Evolutionary conservation across 2,113 vertebrate species (phyloP).

Genomic region (Prietella phreatophila): DNA sequence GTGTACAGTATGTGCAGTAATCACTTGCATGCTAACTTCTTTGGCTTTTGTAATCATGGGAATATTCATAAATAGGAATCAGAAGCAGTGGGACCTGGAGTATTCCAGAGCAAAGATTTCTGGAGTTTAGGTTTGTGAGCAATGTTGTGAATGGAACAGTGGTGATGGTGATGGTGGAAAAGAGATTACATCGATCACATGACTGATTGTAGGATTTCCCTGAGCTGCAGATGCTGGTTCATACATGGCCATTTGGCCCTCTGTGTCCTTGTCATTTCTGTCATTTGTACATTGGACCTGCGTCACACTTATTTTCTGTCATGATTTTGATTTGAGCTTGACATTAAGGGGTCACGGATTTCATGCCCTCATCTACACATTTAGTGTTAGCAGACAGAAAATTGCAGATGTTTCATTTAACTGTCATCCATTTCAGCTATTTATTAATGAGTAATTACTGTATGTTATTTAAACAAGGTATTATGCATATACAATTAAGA

Average conservation of each 20-base stretch:
- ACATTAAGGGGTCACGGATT: constrained; percentile 31
- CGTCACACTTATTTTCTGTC: constrained; percentile 15
- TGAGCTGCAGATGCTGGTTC: not conserved
- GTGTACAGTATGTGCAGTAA: not conserved
- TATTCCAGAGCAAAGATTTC: not conserved
- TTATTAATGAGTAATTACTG: not conserved
- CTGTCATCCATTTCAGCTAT: not conserved
- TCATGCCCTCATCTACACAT: not conserved
- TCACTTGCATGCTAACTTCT: constrained; percentile 19
- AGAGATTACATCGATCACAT: constrained; percentile 11
- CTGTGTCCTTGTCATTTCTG: constrained; percentile 14
- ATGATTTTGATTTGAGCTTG: constrained; percentile 24
- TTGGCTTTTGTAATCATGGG: constrained; percentile 9
- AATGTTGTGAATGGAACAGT: not conserved
- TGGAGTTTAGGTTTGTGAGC: not conserved
- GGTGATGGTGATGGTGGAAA: not conserved
- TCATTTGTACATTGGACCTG: constrained; percentile 6
- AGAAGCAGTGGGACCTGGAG: not conserved
- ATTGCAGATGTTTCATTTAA: not conserved
- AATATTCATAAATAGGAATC: not conserved
- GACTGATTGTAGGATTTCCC: not conserved
- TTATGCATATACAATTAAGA: not conserved
- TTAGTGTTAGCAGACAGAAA: not conserved
- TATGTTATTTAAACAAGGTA: not conserved
- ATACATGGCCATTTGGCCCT: not conserved